These are phyloP conservation scores for Chalcis sispes DNA, from an alignment of 2,888 invertebrate genomes.

Conservation along the genomic window DNA sequence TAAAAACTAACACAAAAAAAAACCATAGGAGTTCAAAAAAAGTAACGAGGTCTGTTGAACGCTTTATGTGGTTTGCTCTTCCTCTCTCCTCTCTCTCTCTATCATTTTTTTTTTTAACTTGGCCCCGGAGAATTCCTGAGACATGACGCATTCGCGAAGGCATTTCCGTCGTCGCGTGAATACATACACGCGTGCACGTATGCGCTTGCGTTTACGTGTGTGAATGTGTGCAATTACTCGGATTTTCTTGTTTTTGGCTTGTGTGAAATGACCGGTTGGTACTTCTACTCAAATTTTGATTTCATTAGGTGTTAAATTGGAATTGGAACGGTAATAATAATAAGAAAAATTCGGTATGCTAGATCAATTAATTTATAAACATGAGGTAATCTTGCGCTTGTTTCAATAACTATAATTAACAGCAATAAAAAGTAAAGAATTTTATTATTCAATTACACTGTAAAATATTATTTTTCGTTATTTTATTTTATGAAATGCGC, in stretches of 20 bases:
- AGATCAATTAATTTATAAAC: too few species aligned
- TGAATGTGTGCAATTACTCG: too few species aligned
- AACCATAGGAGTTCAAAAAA: too few species aligned
- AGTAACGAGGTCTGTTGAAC: slow-evolving; percentile 50
- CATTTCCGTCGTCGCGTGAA: slow-evolving; percentile 69
- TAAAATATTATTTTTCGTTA: neutral
- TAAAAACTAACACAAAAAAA: slow-evolving; percentile 11
- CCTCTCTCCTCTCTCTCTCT: slow-evolving; percentile 14
- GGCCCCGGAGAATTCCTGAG: slow-evolving; percentile 71
- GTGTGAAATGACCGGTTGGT: too few species aligned
- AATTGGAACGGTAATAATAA: too few species aligned
- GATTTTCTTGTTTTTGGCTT: slow-evolving; percentile 2
- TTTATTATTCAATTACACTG: neutral
- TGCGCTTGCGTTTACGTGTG: slow-evolving; percentile 3
- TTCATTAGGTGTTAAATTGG: too few species aligned
- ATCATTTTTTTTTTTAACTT: neutral
- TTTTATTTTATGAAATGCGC: slow-evolving; percentile 20
- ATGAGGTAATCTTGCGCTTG: too few species aligned
- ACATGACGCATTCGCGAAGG: slow-evolving; percentile 72
- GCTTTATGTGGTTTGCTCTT: slow-evolving; percentile 48
- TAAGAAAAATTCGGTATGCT: too few species aligned
- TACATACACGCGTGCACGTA: neutral
- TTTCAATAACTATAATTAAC: too few species aligned
- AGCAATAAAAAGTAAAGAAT: neutral
- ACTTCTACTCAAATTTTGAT: too few species aligned